Evolutionary conservation across 2,797 vertebrate genomes (phyloP).

Genomic region (Ataeniobius toweri): DNA sequence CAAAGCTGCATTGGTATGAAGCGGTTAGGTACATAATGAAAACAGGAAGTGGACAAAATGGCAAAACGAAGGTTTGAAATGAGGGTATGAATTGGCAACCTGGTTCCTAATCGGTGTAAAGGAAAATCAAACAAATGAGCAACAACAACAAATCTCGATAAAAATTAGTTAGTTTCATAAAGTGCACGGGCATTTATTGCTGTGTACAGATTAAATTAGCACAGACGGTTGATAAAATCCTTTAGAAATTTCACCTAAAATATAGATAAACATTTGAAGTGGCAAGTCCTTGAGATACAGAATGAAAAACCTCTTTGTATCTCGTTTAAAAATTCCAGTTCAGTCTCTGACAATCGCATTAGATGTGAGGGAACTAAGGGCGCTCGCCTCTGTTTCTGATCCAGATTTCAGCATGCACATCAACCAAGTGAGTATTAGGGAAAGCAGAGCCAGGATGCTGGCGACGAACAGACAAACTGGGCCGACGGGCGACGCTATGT

Average conservation of each 20-base stretch:
- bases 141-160: neutral
- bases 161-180: neutral
- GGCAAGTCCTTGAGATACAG: neutral
- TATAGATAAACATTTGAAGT: no score
- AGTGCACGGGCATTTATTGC: neutral
- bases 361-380: constrained; percentile 14
- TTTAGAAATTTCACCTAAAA: no score
- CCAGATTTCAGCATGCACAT: constrained; percentile 83
- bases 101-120: neutral
- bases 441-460: constrained; percentile 82
- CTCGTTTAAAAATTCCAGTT: neutral
- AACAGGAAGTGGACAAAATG: neutral
- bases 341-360: constrained; percentile 2
- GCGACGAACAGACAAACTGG: constrained; percentile 80
- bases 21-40: neutral
- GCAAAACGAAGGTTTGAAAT: neutral
- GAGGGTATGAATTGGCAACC: neutral
- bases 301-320: neutral
- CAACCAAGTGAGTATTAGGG: constrained; percentile 83
- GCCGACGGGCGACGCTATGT: constrained; percentile 71
- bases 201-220: neutral
- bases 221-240: no score
- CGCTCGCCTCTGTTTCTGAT: constrained; percentile 58
- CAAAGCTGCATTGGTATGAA: neutral
- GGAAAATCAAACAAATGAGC: neutral